Evolutionary conservation across 2,113 vertebrate species (phyloP).

Genomic region (Scatophagus argus): DNA sequence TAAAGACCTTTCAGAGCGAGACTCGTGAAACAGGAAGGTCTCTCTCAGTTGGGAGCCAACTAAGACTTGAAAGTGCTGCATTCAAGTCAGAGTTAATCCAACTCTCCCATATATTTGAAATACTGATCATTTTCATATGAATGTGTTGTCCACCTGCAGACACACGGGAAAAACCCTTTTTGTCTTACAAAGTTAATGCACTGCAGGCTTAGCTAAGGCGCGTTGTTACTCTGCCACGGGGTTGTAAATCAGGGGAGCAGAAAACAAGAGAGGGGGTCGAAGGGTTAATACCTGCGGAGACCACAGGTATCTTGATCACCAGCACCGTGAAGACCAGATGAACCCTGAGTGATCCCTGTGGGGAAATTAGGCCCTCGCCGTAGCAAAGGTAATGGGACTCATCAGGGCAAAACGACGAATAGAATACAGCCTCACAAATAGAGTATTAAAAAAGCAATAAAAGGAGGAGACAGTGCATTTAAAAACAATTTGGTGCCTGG

Average conservation of each 20-base stretch:
- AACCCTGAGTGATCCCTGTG: conserved; percentile 43
- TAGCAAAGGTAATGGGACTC: conserved; percentile 40
- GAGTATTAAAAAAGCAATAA: conserved; percentile 60
- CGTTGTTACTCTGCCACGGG: not conserved
- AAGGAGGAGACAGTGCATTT: conserved; percentile 44
- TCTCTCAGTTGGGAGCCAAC: too few species aligned
- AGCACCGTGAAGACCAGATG: conserved; percentile 21
- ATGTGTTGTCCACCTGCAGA: too few species aligned
- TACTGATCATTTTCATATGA: too few species aligned
- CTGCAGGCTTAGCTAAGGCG: not conserved
- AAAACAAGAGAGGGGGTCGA: not conserved
- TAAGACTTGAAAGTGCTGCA: too few species aligned
- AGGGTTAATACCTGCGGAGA: conserved; percentile 29
- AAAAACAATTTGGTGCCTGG: conserved; percentile 42
- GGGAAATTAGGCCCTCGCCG: conserved; percentile 44
- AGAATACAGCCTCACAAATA: conserved; percentile 36
- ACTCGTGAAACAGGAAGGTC: too few species aligned
- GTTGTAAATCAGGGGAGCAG: not conserved
- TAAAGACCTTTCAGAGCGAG: too few species aligned
- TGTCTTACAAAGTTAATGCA: too few species aligned
- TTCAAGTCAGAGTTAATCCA: too few species aligned
- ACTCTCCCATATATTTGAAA: too few species aligned
- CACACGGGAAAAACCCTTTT: too few species aligned
- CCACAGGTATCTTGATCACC: conserved; percentile 15
- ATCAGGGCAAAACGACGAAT: conserved; percentile 34